These are phyloP conservation scores for Metacarcinus magister DNA, from an alignment of 2,888 invertebrate genomes.

Conservation along the genomic window DNA sequence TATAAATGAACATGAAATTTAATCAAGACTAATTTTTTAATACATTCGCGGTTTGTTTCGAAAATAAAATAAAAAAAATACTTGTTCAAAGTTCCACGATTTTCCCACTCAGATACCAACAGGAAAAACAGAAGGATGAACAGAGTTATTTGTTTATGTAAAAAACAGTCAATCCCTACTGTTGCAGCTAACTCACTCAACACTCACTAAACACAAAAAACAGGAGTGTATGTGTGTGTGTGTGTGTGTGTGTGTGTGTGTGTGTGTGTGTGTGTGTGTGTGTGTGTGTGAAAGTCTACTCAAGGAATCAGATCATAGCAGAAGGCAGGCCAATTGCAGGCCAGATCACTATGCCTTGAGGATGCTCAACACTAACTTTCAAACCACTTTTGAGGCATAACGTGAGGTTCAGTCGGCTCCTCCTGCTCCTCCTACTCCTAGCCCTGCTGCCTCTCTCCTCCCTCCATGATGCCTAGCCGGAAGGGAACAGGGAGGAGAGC, in stretches of 20 bases:
- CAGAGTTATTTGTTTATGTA: too few species aligned
- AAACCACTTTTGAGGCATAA: background rate
- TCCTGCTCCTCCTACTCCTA: background rate
- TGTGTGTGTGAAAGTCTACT: background rate
- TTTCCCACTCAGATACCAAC: too few species aligned
- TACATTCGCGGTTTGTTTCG: too few species aligned
- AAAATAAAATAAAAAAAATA: too few species aligned
- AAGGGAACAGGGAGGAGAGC: background rate
- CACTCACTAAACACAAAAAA: too few species aligned
- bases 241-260: constrained; percentile 15
- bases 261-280: background rate
- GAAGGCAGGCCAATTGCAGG: background rate
- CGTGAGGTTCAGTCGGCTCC: background rate
- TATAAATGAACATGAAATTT: too few species aligned
- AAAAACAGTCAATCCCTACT: too few species aligned
- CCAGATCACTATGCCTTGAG: background rate
- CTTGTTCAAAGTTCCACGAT: too few species aligned
- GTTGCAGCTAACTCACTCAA: too few species aligned
- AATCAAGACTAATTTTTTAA: too few species aligned
- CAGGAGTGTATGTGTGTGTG: background rate
- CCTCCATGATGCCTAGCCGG: background rate
- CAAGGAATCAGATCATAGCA: background rate
- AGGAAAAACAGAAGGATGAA: too few species aligned
- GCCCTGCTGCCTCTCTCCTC: background rate
- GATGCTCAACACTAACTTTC: background rate